Percentiles rank a stretch among this genome's conserved stretches.
phyloP scores from a whole-genome alignment of 2,113 vertebrate genomes.

The Eidolon helvum region DNA sequence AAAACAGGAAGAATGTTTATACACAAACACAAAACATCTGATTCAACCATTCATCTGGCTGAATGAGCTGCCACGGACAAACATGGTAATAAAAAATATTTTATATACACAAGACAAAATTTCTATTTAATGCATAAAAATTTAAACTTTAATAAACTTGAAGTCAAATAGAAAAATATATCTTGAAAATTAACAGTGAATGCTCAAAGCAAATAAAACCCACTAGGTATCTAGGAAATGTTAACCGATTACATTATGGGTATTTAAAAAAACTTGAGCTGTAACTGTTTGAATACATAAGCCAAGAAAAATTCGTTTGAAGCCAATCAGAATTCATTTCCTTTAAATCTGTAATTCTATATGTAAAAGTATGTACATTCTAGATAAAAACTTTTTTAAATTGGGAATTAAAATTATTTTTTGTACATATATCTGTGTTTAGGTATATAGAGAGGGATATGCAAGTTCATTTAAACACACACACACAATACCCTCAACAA shows the following conservation, averaged over 20 bases:
- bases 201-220: slow-evolving; percentile 25
- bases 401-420: neutral
- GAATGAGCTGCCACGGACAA: slow-evolving; percentile 51
- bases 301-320: neutral
- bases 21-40: slow-evolving; percentile 61
- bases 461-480: slow-evolving; percentile 38
- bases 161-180: slow-evolving; percentile 39
- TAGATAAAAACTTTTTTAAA: slow-evolving; percentile 32
- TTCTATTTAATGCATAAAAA: slow-evolving; percentile 52
- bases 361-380: neutral
- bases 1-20: slow-evolving; percentile 73
- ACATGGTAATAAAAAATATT: slow-evolving; percentile 41
- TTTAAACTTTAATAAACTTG: slow-evolving; percentile 48
- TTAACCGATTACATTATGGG: neutral
- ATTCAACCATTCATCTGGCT: slow-evolving; percentile 27
- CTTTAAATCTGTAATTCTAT: slow-evolving; percentile 22
- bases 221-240: neutral
- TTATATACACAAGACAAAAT: slow-evolving; percentile 21
- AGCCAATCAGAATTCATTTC: neutral
- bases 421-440: neutral
- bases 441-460: neutral
- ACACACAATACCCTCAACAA: neutral
- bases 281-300: slow-evolving; percentile 12
- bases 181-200: slow-evolving; percentile 42
- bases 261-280: slow-evolving; percentile 43